Evolutionary conservation across 2,888 invertebrate genomes (phyloP).

Genomic region (Lasioglossum figueresi): DNA sequence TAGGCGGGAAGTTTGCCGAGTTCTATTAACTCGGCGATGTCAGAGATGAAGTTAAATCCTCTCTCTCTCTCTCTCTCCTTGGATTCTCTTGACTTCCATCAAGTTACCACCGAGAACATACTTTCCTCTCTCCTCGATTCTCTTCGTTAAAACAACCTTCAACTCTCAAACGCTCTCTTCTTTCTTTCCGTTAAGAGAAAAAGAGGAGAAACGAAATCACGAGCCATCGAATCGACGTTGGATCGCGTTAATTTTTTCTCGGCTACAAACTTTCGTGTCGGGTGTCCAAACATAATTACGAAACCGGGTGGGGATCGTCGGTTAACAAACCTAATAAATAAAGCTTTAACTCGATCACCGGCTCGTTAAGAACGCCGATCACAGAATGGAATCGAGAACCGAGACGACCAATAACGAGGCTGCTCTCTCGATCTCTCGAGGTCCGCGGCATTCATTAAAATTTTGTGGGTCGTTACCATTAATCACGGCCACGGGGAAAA

Average conservation of each 20-base stretch:
- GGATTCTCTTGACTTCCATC: background rate
- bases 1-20: background rate
- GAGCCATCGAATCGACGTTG: background rate
- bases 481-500: conserved; percentile 47
- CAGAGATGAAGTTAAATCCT: background rate
- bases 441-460: conserved; percentile 56
- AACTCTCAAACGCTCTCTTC: background rate
- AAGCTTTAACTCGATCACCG: conserved; percentile 12
- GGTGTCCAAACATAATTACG: background rate
- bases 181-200: background rate
- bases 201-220: background rate
- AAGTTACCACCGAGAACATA: background rate
- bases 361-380: background rate
- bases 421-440: conserved; percentile 1
- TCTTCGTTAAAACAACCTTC: background rate
- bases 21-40: background rate
- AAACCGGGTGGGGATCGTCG: background rate
- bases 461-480: conserved; percentile 60
- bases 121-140: background rate
- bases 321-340: conserved; percentile 18
- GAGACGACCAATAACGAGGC: conserved; percentile 34
- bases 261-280: background rate
- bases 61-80: background rate
- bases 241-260: background rate
- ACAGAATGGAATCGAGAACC: conserved; percentile 1